A percentile compares a stretch with the other conserved stretches of the same genome.
Conservation (phyloP, 2,113 vertebrate species). For the Kryptolebias marmoratus region DNA sequence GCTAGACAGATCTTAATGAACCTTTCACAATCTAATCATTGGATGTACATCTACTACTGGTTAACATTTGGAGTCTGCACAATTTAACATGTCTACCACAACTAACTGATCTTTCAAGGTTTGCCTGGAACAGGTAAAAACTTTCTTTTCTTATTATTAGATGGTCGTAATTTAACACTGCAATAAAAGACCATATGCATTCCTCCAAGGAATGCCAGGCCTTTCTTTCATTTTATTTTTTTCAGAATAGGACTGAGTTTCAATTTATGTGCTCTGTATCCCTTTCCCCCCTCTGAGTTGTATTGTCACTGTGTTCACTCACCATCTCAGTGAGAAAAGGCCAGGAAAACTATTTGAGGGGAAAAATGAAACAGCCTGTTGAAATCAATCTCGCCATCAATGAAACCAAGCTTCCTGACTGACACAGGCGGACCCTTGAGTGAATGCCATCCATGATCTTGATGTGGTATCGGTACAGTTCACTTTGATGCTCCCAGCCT, state of each 20-base stretch:
- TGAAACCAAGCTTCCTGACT: slow-evolving; percentile 65
- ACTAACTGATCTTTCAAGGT: no score
- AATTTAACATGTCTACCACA: no score
- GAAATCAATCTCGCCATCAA: slow-evolving; percentile 77
- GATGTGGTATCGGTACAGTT: slow-evolving; percentile 66
- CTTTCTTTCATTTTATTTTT: background rate
- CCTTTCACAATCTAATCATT: no score
- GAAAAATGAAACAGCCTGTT: slow-evolving; percentile 60
- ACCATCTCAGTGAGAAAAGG: slow-evolving; percentile 50
- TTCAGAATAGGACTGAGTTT: background rate
- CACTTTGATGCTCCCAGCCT: slow-evolving; percentile 79
- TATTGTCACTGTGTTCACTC: slow-evolving; percentile 8
- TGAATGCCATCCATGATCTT: slow-evolving; percentile 69
- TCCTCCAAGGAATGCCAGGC: no score
- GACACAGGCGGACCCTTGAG: slow-evolving; percentile 67
- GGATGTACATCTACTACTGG: no score
- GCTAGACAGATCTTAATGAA: no score
- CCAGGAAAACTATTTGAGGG: slow-evolving; percentile 58
- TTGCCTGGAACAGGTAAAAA: no score
- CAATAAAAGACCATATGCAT: no score
- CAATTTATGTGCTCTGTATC: background rate
- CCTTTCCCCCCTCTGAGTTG: background rate
- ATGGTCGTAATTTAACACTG: no score
- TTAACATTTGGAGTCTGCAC: no score
- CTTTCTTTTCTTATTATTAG: no score